These are phyloP conservation scores for Drosophila mettleri DNA, from an alignment of 2,888 invertebrate species.

Conservation along the genomic window DNA sequence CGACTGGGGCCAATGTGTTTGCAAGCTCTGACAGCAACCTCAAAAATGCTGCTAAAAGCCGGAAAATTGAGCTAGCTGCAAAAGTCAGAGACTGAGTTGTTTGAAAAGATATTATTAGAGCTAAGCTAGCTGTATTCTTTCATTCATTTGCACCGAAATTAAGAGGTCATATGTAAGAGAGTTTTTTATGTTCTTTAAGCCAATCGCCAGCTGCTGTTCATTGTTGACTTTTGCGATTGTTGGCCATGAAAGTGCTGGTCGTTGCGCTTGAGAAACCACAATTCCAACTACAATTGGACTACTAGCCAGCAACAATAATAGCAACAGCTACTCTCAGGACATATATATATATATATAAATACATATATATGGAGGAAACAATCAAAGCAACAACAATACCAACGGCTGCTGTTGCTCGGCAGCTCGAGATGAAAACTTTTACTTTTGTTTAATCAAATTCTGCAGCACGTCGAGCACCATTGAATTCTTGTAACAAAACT, in stretches of 20 bases:
- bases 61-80: conserved; percentile 26
- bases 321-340: conserved; percentile 11
- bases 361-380: conserved; percentile 16
- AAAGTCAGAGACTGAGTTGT: not conserved
- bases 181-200: not conserved
- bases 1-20: conserved; percentile 16
- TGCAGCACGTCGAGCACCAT: conserved; percentile 71
- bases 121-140: not conserved
- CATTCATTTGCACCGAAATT: not conserved
- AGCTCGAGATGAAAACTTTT: conserved; percentile 71
- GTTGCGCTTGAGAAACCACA: conserved; percentile 42
- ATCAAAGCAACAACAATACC: conserved; percentile 53
- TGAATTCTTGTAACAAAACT: conserved; percentile 65
- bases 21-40: conserved; percentile 15
- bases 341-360: not conserved
- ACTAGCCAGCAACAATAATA: conserved; percentile 20
- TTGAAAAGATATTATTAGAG: not conserved
- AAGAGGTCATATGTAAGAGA: conserved; percentile 4
- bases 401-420: conserved; percentile 33
- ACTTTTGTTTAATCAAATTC: conserved; percentile 80
- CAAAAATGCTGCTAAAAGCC: conserved; percentile 55
- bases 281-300: conserved; percentile 38
- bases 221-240: conserved; percentile 44
- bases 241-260: conserved; percentile 65
- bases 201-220: conserved; percentile 7